Conservation (phyloP, 2,113 vertebrate genomes). For the Emydura subglobosa region DNA sequence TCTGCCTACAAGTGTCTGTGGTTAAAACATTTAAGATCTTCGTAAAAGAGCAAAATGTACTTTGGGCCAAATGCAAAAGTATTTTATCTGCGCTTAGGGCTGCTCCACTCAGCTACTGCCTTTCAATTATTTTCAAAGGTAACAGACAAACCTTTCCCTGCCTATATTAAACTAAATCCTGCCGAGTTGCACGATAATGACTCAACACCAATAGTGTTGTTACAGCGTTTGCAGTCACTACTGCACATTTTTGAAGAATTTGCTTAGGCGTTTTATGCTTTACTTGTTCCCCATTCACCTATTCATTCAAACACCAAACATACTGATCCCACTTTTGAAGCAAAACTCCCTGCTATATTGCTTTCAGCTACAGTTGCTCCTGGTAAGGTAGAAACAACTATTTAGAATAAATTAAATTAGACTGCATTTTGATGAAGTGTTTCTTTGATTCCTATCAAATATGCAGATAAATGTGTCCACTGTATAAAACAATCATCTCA, state of each 20-base stretch:
- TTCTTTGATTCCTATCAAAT: slow-evolving; percentile 28
- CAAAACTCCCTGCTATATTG: slow-evolving; percentile 11
- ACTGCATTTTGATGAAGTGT: slow-evolving; percentile 14
- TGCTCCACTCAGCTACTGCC: slow-evolving; percentile 44
- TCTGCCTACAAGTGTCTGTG: slow-evolving; percentile 59
- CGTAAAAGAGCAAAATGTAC: slow-evolving; percentile 56
- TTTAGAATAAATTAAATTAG: slow-evolving; percentile 25
- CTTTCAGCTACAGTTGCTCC: slow-evolving; percentile 42
- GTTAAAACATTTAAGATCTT: slow-evolving; percentile 58
- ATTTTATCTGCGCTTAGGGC: slow-evolving; percentile 54
- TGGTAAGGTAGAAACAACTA: slow-evolving; percentile 53
- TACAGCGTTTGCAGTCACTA: slow-evolving; percentile 17
- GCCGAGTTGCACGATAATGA: slow-evolving; percentile 44
- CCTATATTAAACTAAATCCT: slow-evolving; percentile 44
- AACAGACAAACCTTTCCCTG: slow-evolving; percentile 52
- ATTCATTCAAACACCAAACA: slow-evolving; percentile 8
- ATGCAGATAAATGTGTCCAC: slow-evolving; percentile 40
- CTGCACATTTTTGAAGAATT: background rate
- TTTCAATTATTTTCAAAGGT: slow-evolving; percentile 60
- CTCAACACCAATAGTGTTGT: slow-evolving; percentile 35
- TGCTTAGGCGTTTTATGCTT: background rate
- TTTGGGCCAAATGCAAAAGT: slow-evolving; percentile 30
- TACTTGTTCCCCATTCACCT: background rate
- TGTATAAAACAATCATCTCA: background rate
- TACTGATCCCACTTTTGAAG: background rate